phyloP scores from a whole-genome alignment of 2,888 invertebrate genomes.

The Drosophila percnosoma region DNA sequence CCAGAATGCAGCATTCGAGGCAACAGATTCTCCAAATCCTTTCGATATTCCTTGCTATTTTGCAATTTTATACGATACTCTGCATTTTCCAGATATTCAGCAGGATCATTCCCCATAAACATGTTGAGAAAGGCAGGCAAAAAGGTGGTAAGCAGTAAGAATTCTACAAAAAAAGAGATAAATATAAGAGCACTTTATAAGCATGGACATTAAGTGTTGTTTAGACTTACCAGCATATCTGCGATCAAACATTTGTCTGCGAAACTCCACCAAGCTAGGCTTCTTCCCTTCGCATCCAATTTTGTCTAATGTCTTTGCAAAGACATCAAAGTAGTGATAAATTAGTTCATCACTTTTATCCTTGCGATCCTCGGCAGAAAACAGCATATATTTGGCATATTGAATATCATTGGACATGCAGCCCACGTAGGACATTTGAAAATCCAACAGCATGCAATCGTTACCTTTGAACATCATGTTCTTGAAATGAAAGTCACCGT shows the following conservation, averaged over 20 bases:
- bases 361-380: conserved; percentile 50
- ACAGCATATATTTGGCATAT: conserved; percentile 65
- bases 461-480: conserved; percentile 73
- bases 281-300: conserved; percentile 58
- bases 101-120: conserved; percentile 16
- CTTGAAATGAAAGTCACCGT: conserved; percentile 73
- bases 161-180: conserved; percentile 20
- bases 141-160: conserved; percentile 29
- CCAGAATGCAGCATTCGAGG: conserved; percentile 58
- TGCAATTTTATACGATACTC: not conserved
- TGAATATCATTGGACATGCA: conserved; percentile 63
- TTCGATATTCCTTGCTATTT: conserved; percentile 15
- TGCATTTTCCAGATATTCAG: conserved; percentile 12
- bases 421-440: conserved; percentile 64
- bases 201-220: conserved; percentile 1
- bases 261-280: conserved; percentile 56
- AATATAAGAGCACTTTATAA: not conserved
- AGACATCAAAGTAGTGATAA: conserved; percentile 62
- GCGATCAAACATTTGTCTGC: conserved; percentile 53
- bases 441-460: conserved; percentile 75
- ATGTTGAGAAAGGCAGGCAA: conserved; percentile 29
- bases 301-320: conserved; percentile 55
- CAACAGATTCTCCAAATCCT: conserved; percentile 41
- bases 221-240: conserved; percentile 57
- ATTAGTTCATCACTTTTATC: conserved; percentile 58